phyloP scores from a whole-genome alignment of 2,797 vertebrate species.

The Strix occidentalis region DNA sequence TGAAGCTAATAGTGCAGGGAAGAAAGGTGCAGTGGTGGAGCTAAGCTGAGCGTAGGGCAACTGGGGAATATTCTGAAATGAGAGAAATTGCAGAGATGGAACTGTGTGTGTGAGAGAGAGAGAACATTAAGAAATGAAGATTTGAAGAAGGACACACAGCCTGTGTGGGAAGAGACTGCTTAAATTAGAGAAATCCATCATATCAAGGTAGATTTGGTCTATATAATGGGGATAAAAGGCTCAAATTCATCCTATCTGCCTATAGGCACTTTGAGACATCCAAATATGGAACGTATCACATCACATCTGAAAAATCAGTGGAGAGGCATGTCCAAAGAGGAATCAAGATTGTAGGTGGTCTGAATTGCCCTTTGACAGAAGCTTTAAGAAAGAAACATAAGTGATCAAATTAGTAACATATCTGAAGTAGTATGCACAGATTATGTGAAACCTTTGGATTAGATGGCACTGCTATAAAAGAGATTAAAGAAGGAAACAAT shows the following conservation, averaged over 20 bases:
- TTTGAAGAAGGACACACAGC: background rate
- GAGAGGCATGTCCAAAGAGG: background rate
- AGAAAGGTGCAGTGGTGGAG: background rate
- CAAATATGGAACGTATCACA: background rate
- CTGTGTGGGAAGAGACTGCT: background rate
- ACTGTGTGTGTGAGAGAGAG: background rate
- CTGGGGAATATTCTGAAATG: background rate
- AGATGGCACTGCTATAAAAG: background rate
- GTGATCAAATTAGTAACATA: background rate
- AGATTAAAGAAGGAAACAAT: background rate
- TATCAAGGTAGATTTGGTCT: background rate
- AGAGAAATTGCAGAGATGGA: background rate
- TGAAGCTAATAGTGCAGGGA: background rate
- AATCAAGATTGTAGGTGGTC: background rate
- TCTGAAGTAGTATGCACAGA: background rate
- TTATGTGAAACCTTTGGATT: background rate
- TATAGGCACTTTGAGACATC: background rate
- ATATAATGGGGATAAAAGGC: background rate
- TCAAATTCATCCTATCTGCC: background rate
- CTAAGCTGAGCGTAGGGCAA: background rate
- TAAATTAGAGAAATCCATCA: conserved; percentile 16
- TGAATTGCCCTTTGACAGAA: background rate
- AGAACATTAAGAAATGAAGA: conserved; percentile 5
- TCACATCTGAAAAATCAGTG: background rate
- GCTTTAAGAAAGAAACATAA: background rate